Percentiles rank a stretch among this genome's conserved stretches.
These are phyloP conservation scores for Drosophila elegans DNA, from an alignment of 1,140 invertebrate genomes.

Conservation along the genomic window DNA sequence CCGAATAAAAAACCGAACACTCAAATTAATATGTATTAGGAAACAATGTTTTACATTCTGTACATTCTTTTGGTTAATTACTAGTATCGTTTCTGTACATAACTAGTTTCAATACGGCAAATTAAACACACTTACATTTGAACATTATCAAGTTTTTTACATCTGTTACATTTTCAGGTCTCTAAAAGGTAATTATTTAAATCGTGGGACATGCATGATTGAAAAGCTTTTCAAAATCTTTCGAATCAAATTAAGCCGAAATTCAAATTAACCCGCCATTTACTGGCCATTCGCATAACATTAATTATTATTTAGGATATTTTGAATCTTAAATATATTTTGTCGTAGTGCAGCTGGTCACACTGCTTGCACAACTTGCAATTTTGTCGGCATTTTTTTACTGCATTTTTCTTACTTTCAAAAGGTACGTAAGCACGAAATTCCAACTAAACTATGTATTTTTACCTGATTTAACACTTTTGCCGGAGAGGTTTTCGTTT, in stretches of 20 bases:
- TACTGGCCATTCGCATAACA: not conserved
- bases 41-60: too few relatives aligned
- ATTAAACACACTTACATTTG: too few relatives aligned
- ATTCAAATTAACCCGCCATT: not conserved
- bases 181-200: too few relatives aligned
- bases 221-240: too few relatives aligned
- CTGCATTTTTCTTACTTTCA: conserved; percentile 8
- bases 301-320: not conserved
- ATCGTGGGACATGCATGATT: too few relatives aligned
- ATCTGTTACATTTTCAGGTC: not conserved
- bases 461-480: not conserved
- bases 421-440: conserved; percentile 33
- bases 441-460: not conserved
- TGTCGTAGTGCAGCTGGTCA: conserved; percentile 8
- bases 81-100: too few relatives aligned
- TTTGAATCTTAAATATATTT: not conserved
- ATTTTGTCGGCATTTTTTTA: conserved; percentile 10
- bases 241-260: too few relatives aligned
- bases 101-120: too few relatives aligned
- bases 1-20: too few relatives aligned
- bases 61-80: too few relatives aligned
- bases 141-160: not conserved
- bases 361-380: conserved; percentile 41
- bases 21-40: too few relatives aligned
- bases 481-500: conserved; percentile 3